Evolutionary conservation across 2,888 invertebrate genomes (phyloP).

Genomic region (Pseudolycoriella hygida): DNA sequence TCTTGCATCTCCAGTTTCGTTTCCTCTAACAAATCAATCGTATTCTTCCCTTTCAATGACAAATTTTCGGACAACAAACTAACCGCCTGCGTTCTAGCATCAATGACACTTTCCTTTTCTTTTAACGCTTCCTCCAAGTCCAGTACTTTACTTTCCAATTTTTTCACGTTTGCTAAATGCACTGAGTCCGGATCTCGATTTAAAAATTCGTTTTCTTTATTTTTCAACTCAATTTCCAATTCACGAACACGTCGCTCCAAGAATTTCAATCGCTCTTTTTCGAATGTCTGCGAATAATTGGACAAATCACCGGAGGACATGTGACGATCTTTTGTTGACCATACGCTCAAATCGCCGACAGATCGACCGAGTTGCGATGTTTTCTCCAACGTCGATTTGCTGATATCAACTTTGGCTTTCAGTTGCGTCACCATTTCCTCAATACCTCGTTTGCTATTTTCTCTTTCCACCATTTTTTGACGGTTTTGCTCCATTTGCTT

Average conservation of each 20-base stretch:
- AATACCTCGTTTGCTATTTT: slow-evolving; percentile 32
- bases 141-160: slow-evolving; percentile 32
- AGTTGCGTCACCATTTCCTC: slow-evolving; percentile 34
- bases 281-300: slow-evolving; percentile 13
- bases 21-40: slow-evolving; percentile 55
- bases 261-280: slow-evolving; percentile 21
- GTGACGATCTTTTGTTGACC: not conserved
- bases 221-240: slow-evolving; percentile 5
- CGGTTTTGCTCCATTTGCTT: slow-evolving; percentile 37
- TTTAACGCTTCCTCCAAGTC: slow-evolving; percentile 69
- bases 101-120: slow-evolving; percentile 70
- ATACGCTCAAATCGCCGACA: slow-evolving; percentile 23
- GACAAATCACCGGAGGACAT: slow-evolving; percentile 4
- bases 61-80: slow-evolving; percentile 58
- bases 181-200: slow-evolving; percentile 9
- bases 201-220: slow-evolving; percentile 2
- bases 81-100: slow-evolving; percentile 61
- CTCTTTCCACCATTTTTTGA: slow-evolving; percentile 33
- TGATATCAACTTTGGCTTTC: slow-evolving; percentile 35
- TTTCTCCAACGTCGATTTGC: slow-evolving; percentile 24
- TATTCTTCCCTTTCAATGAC: slow-evolving; percentile 39
- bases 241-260: slow-evolving; percentile 24
- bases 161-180: slow-evolving; percentile 11
- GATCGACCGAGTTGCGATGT: slow-evolving; percentile 25
- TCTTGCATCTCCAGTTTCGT: slow-evolving; percentile 63